phyloP scores from a whole-genome alignment of 1,140 invertebrate genomes.

The Drosophila sulfurigaster region DNA sequence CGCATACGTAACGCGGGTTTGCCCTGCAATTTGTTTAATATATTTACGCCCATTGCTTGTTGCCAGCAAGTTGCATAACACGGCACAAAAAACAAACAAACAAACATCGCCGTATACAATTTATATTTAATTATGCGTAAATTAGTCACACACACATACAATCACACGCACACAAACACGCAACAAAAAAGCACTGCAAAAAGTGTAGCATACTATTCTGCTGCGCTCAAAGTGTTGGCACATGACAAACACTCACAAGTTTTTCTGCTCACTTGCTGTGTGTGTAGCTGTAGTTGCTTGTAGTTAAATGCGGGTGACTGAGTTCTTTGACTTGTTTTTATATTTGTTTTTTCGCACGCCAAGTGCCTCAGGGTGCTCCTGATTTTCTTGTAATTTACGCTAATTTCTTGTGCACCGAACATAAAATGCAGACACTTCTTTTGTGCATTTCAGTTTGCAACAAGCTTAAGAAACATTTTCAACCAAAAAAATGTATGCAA shows the following conservation, averaged over 20 bases:
- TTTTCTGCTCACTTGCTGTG: conserved; percentile 47
- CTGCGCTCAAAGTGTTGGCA: conserved; percentile 71
- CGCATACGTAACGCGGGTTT: conserved; percentile 63
- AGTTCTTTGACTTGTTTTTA: conserved; percentile 29
- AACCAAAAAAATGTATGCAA: neutral
- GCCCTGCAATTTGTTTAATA: conserved; percentile 79
- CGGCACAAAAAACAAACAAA: conserved; percentile 43
- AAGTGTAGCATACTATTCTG: conserved; percentile 64
- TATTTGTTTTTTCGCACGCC: conserved; percentile 4
- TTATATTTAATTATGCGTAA: conserved; percentile 84
- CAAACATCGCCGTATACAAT: conserved; percentile 79
- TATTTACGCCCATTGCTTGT: conserved; percentile 83
- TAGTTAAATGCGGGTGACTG: conserved; percentile 43
- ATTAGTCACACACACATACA: conserved; percentile 58
- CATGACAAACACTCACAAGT: conserved; percentile 82
- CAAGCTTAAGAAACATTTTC: conserved; percentile 1
- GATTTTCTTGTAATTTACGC: conserved; percentile 53
- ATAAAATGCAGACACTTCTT: conserved; percentile 1
- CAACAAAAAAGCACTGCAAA: conserved; percentile 41
- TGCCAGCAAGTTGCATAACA: conserved; percentile 34
- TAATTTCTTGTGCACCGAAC: conserved; percentile 31
- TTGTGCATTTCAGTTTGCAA: conserved; percentile 1
- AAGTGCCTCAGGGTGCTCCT: conserved; percentile 3
- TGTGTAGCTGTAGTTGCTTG: conserved; percentile 23
- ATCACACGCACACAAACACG: conserved; percentile 3